Percentiles rank a stretch among this genome's conserved stretches.
These are phyloP conservation scores for Tragelaphus imberbis DNA, from an alignment of 2,113 vertebrate species.

Conservation along the genomic window DNA sequence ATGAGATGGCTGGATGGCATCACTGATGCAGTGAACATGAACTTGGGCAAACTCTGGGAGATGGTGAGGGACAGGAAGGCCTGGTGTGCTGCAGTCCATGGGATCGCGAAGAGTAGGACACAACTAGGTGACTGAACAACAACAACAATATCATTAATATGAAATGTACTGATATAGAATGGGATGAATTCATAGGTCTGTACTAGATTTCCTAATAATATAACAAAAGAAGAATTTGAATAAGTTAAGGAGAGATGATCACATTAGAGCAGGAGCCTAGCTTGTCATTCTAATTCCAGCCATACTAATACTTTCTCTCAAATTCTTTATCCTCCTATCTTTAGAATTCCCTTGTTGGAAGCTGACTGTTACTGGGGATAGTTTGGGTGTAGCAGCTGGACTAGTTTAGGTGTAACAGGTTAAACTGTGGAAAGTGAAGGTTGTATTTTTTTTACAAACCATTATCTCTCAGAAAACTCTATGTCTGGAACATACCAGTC, in stretches of 20 bases:
- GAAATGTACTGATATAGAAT: slow-evolving; percentile 6
- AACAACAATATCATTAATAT: not conserved
- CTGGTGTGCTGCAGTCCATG: not conserved
- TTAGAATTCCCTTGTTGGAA: not conserved
- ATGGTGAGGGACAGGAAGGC: not conserved
- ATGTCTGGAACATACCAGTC: not conserved
- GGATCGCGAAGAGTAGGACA: not conserved
- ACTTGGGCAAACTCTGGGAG: not conserved
- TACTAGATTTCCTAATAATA: not conserved
- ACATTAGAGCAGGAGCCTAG: not conserved
- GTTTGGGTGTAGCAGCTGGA: not conserved
- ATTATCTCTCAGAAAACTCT: not conserved
- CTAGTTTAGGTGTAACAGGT: not conserved
- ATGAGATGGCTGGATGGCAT: not conserved
- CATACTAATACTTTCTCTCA: not conserved
- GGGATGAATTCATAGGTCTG: not conserved
- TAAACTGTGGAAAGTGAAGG: not conserved
- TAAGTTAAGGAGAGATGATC: not conserved
- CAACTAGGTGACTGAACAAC: not conserved
- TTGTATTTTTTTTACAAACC: not conserved
- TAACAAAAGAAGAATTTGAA: not conserved
- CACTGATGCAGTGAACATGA: not conserved
- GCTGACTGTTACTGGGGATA: not conserved
- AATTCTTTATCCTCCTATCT: not conserved
- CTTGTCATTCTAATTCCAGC: not conserved